Percentiles rank a stretch among this genome's conserved stretches.
These are phyloP conservation scores for Elegia similella DNA, from an alignment of 2,888 invertebrate species.

Conservation along the genomic window DNA sequence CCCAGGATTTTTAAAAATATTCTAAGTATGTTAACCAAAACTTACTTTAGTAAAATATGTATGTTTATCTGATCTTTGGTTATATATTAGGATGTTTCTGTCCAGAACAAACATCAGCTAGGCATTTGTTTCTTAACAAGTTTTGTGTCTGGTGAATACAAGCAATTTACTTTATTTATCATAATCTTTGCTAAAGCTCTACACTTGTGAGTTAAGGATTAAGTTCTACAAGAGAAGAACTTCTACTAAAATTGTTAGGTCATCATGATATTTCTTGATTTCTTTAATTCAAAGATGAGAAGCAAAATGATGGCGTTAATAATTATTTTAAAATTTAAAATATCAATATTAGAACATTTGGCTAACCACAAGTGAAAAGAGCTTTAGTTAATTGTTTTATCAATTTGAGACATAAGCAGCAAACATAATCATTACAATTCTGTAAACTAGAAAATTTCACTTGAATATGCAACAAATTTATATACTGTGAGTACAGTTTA, in stretches of 20 bases:
- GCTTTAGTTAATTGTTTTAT: no score
- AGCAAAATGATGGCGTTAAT: not conserved
- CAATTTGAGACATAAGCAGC: no score
- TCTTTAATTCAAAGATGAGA: slow-evolving; percentile 5
- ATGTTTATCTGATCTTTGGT: no score
- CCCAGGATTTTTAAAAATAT: no score
- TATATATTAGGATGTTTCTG: no score
- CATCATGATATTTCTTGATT: not conserved
- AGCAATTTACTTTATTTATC: not conserved
- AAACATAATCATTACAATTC: not conserved
- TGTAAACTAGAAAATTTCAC: not conserved
- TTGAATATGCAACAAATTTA: no score
- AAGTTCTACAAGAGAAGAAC: not conserved
- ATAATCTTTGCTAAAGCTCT: not conserved
- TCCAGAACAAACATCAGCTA: no score
- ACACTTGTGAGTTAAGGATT: not conserved
- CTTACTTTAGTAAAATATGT: no score
- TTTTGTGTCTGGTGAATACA: no score
- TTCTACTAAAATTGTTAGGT: not conserved
- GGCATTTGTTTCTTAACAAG: no score
- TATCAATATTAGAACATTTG: not conserved
- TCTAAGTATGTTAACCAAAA: no score
- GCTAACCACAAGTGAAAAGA: not conserved
- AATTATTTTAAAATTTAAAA: not conserved
- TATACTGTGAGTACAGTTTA: no score